These are phyloP conservation scores for Uropsilus gracilis DNA, from an alignment of 2,113 vertebrate species.

Conservation along the genomic window DNA sequence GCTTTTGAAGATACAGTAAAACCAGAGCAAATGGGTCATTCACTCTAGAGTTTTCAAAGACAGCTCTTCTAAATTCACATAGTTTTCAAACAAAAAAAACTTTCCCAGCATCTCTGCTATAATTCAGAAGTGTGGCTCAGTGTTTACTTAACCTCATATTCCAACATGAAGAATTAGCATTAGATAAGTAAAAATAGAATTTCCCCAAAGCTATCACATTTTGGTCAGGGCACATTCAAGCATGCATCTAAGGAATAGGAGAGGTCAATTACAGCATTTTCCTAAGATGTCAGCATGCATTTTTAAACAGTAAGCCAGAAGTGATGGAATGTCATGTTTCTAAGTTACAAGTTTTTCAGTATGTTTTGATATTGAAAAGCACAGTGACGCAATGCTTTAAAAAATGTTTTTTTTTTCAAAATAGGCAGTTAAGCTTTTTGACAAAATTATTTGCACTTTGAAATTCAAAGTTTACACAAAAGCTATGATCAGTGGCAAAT, in stretches of 20 bases:
- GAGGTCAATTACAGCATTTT: constrained; percentile 72
- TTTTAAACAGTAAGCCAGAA: constrained; percentile 84
- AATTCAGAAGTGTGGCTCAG: constrained; percentile 77
- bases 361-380: constrained; percentile 86
- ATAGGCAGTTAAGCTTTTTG: constrained; percentile 76
- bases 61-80: constrained; percentile 64
- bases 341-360: constrained; percentile 83
- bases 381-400: constrained; percentile 81
- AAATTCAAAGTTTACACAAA: not conserved
- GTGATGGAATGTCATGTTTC: constrained; percentile 82
- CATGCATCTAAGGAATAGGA: not conserved
- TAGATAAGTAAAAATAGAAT: constrained; percentile 74
- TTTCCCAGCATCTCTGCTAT: constrained; percentile 68
- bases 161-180: constrained; percentile 77
- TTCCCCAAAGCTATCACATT: constrained; percentile 45
- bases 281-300: constrained; percentile 85
- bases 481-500: not conserved
- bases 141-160: constrained; percentile 89
- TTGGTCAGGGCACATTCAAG: constrained; percentile 7
- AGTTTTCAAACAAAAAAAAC: constrained; percentile 58
- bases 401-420: constrained; percentile 82
- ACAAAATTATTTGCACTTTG: not conserved
- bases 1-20: constrained; percentile 82
- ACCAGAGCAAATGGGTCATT: constrained; percentile 69
- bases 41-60: constrained; percentile 71